A percentile compares a stretch with the other conserved stretches of the same genome.
These are phyloP conservation scores for Eciton burchellii DNA, from an alignment of 1,140 invertebrate genomes.

Conservation along the genomic window DNA sequence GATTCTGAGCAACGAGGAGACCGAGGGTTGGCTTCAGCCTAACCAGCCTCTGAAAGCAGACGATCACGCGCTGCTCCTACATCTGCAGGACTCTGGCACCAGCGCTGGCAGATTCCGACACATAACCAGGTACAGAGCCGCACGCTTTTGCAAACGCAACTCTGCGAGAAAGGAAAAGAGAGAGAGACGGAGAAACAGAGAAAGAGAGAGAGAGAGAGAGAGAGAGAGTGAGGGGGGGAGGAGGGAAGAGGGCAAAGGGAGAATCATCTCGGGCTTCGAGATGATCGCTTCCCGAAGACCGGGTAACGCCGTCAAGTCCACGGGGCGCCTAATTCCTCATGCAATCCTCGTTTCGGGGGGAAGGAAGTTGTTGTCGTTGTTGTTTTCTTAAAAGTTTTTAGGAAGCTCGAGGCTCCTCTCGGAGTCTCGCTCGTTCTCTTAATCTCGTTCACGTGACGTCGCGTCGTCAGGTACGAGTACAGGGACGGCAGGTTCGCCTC, in stretches of 20 bases:
- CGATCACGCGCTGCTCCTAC: conserved; percentile 78
- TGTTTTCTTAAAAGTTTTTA: neutral
- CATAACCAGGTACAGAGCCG: conserved; percentile 78
- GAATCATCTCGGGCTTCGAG: too few relatives aligned
- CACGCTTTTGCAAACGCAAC: neutral
- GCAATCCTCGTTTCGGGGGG: neutral
- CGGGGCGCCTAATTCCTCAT: neutral
- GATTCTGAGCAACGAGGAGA: conserved; percentile 64
- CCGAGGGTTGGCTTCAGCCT: conserved; percentile 75
- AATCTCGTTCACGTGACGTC: neutral
- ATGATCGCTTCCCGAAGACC: neutral
- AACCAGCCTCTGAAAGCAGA: conserved; percentile 56
- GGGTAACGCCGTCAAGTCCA: neutral
- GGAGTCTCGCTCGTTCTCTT: neutral
- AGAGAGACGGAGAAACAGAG: too few relatives aligned
- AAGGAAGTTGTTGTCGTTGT: neutral
- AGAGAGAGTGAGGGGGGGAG: too few relatives aligned
- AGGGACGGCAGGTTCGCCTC: conserved; percentile 75
- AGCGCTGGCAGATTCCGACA: conserved; percentile 83
- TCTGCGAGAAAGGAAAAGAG: neutral
- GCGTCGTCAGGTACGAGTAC: conserved; percentile 73
- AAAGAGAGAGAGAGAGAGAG: too few relatives aligned
- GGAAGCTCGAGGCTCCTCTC: neutral
- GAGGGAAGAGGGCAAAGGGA: too few relatives aligned
- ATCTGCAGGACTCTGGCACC: conserved; percentile 78